Percentiles rank a stretch among this genome's conserved stretches.
Evolutionary conservation across 1,140 invertebrate species (phyloP).

Genomic region (Lutraria rhynchaena): DNA sequence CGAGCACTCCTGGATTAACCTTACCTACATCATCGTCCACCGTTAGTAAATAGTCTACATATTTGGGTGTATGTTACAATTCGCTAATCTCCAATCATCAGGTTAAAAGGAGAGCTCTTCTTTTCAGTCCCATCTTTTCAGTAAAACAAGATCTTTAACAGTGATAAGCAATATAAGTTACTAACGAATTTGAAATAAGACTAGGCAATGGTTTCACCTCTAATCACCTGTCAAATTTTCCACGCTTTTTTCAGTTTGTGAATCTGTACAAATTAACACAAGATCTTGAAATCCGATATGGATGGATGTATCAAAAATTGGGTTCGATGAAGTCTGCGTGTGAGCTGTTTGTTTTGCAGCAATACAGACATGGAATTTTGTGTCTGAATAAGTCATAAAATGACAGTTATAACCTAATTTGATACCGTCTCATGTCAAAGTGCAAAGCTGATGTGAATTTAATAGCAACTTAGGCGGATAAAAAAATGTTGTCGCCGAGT

Average conservation of each 20-base stretch:
- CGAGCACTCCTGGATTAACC: slow-evolving; percentile 23
- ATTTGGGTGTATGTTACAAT: slow-evolving; percentile 4
- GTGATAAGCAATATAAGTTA: slow-evolving; percentile 46
- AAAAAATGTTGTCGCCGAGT: not conserved
- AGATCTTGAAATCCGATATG: slow-evolving; percentile 19
- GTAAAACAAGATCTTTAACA: slow-evolving; percentile 38
- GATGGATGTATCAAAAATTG: slow-evolving; percentile 29
- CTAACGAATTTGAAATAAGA: slow-evolving; percentile 35
- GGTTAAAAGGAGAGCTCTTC: slow-evolving; percentile 39
- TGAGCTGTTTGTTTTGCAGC: slow-evolving; percentile 4
- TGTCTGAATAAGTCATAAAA: slow-evolving; percentile 18
- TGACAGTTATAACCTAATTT: slow-evolving; percentile 40
- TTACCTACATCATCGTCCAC: slow-evolving; percentile 42
- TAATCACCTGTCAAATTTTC: slow-evolving; percentile 51
- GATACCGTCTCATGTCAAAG: slow-evolving; percentile 33
- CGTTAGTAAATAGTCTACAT: slow-evolving; percentile 47
- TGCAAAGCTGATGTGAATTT: slow-evolving; percentile 4
- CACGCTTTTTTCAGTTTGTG: slow-evolving; percentile 1
- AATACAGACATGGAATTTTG: slow-evolving; percentile 28
- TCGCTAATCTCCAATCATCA: slow-evolving; percentile 20
- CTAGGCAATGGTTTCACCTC: slow-evolving; percentile 12
- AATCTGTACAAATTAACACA: slow-evolving; percentile 30
- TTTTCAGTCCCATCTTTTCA: slow-evolving; percentile 40
- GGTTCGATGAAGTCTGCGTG: slow-evolving; percentile 27
- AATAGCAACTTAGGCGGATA: not conserved